Percentiles rank a stretch among this genome's conserved stretches.
phyloP scores from a whole-genome alignment of 2,797 vertebrate genomes.

The Leuciscus waleckii region DNA sequence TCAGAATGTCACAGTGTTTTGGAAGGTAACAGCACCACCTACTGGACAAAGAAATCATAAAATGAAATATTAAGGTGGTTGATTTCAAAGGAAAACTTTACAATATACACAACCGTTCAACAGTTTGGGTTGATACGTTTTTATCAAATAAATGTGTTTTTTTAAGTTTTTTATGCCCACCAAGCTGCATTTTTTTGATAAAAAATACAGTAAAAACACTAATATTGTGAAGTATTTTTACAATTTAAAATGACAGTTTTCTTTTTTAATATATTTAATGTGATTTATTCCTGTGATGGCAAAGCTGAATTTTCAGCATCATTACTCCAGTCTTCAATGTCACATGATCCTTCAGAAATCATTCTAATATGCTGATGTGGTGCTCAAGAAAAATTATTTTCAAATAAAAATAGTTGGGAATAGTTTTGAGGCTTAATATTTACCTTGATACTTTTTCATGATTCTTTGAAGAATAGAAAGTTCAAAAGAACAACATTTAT shows the following conservation, averaged over 20 bases:
- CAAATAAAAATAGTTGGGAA: too few relatives aligned
- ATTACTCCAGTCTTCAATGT: not conserved
- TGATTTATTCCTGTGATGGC: not conserved
- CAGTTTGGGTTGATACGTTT: too few relatives aligned
- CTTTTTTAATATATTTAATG: not conserved
- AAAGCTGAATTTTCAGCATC: not conserved
- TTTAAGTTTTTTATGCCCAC: too few relatives aligned
- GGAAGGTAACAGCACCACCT: conserved; percentile 79
- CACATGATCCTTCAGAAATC: not conserved
- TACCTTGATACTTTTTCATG: not conserved
- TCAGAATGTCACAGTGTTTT: conserved; percentile 78
- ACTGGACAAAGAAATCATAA: not conserved
- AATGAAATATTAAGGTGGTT: not conserved
- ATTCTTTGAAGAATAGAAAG: not conserved
- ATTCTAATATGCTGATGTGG: not conserved
- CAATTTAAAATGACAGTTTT: not conserved
- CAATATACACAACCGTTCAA: not conserved
- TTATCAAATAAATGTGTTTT: too few relatives aligned
- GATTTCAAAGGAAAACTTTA: not conserved
- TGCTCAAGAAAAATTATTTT: not conserved
- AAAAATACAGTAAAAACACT: not conserved
- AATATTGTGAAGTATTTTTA: not conserved
- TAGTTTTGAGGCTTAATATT: not conserved
- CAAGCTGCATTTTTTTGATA: not conserved
- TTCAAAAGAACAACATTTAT: not conserved